phyloP scores from a whole-genome alignment of 2,113 vertebrate species.

The human (Homo sapiens) region GRCh38 chr21:46321501-46322000 shows the following conservation, averaged over 20 bases:
- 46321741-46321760: not conserved
- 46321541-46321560: not conserved
- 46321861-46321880: not conserved
- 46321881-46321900: not conserved
- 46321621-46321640: not conserved
- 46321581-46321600: not conserved
- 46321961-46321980: not conserved
- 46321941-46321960: too few species aligned
- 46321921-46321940: too few species aligned
- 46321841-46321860: not conserved
- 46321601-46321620: not conserved
- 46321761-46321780: not conserved
- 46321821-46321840: not conserved
- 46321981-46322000: not conserved
- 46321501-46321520: not conserved
- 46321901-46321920: too few species aligned
- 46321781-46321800: not conserved
- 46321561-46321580: not conserved
- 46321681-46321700: not conserved
- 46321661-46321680: not conserved
- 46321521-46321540: not conserved
- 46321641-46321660: not conserved
- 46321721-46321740: not conserved
- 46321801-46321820: not conserved
- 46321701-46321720: fast-evolving